Evolutionary conservation across 64 coral and sea anemone species (phyloP).

Genomic region (Dendronephthya gigantea): DNA sequence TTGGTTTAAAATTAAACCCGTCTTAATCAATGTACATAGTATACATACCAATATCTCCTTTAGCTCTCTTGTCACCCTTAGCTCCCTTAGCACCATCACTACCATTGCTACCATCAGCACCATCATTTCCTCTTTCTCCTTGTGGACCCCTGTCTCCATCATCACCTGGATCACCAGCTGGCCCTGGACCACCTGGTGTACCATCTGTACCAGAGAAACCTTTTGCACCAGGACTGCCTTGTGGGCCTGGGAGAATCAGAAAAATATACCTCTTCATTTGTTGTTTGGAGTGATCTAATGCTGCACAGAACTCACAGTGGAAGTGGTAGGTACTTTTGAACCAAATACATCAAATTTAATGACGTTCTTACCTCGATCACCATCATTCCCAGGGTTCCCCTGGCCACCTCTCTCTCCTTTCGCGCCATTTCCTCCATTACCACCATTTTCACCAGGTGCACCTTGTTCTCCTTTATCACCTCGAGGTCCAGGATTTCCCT

Average conservation of each 20-base stretch:
- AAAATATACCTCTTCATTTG: background rate
- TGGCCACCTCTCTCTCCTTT: background rate
- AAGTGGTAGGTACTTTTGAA: no score
- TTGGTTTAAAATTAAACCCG: no score
- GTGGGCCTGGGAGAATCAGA: background rate
- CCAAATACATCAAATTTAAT: background rate
- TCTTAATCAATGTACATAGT: no score
- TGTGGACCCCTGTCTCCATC: background rate
- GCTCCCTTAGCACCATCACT: background rate
- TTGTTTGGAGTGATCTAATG: no score
- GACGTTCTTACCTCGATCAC: background rate
- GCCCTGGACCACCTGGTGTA: background rate
- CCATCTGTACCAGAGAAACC: background rate
- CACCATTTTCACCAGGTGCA: background rate
- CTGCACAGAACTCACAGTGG: no score
- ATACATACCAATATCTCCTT: background rate
- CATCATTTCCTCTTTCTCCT: background rate
- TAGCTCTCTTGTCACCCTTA: background rate
- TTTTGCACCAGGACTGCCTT: background rate
- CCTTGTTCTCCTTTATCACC: background rate
- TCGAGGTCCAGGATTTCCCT: background rate
- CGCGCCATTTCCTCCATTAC: background rate
- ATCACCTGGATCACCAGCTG: background rate
- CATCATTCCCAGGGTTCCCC: background rate
- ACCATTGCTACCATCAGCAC: background rate